Conservation (phyloP, 2,888 invertebrate genomes). For the Athetis lepigone region DNA sequence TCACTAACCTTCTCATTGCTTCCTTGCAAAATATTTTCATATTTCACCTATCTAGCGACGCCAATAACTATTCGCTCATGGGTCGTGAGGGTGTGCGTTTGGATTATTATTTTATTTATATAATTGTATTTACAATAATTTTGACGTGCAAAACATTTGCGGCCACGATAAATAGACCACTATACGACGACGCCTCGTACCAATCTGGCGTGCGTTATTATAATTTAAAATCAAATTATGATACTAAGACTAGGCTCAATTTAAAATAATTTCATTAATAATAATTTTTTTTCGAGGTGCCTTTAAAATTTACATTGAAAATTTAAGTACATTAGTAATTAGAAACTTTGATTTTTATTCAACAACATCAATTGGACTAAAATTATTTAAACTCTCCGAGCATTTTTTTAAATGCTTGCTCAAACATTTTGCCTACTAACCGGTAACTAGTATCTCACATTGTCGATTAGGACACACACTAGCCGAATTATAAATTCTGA, state of each 20-base stretch:
- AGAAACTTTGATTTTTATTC: slow-evolving; percentile 89
- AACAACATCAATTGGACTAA: slow-evolving; percentile 90
- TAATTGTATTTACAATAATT: slow-evolving; percentile 72
- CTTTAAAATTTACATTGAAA: slow-evolving; percentile 89
- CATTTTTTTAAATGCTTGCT: slow-evolving; percentile 89
- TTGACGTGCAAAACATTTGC: slow-evolving; percentile 47
- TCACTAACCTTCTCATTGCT: slow-evolving; percentile 90
- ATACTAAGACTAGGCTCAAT: slow-evolving; percentile 89
- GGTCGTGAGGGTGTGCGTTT: slow-evolving; percentile 81
- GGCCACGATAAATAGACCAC: slow-evolving; percentile 41
- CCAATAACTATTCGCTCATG: slow-evolving; percentile 67
- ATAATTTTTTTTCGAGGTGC: slow-evolving; percentile 85
- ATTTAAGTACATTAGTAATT: slow-evolving; percentile 89
- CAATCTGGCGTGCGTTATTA: slow-evolving; percentile 73
- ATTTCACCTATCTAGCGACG: slow-evolving; percentile 78
- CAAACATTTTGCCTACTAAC: slow-evolving; percentile 85
- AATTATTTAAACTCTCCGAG: slow-evolving; percentile 85
- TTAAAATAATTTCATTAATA: slow-evolving; percentile 84
- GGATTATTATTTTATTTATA: slow-evolving; percentile 64
- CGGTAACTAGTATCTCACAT: slow-evolving; percentile 85
- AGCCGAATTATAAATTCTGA: slow-evolving; percentile 88
- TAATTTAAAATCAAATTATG: slow-evolving; percentile 84
- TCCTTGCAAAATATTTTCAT: slow-evolving; percentile 78
- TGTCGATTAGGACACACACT: slow-evolving; percentile 78
- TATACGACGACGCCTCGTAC: slow-evolving; percentile 56